Conservation (phyloP, 2,888 invertebrate genomes). For the Pachymerium ferrugineum region DNA sequence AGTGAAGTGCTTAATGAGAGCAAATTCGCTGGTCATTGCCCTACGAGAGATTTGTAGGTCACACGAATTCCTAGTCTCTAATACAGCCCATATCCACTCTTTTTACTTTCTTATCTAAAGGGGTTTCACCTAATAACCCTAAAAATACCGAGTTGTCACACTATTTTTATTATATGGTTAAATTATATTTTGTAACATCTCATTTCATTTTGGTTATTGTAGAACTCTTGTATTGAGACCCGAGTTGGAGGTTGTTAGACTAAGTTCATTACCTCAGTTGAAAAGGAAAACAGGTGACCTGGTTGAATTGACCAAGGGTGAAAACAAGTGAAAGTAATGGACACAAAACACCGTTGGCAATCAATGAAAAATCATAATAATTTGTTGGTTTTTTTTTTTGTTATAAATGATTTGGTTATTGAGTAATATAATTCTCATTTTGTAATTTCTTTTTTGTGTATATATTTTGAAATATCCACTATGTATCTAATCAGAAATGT, state of each 20-base stretch:
- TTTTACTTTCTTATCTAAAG: too few species aligned
- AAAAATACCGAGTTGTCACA: too few species aligned
- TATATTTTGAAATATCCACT: too few species aligned
- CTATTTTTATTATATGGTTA: too few species aligned
- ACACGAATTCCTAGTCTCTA: not conserved
- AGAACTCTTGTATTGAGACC: too few species aligned
- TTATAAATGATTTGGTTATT: not conserved
- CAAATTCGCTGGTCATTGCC: conserved; percentile 15
- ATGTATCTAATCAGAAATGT: too few species aligned
- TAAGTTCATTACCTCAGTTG: conserved; percentile 19
- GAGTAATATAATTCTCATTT: too few species aligned
- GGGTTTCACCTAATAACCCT: too few species aligned
- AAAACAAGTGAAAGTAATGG: conserved; percentile 10
- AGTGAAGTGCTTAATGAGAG: conserved; percentile 5
- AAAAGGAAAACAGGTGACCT: conserved; percentile 23
- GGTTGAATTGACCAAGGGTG: conserved; percentile 6
- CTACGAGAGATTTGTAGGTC: not conserved
- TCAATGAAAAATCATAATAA: not conserved
- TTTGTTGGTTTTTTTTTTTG: too few species aligned
- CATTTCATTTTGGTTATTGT: too few species aligned
- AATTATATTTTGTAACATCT: too few species aligned
- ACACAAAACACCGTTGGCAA: not conserved
- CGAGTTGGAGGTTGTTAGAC: not conserved
- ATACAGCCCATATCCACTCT: not conserved
- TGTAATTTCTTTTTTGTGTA: too few species aligned